phyloP scores from a whole-genome alignment of 2,888 invertebrate genomes.

The Bursaphelenchus okinawaensis region DNA sequence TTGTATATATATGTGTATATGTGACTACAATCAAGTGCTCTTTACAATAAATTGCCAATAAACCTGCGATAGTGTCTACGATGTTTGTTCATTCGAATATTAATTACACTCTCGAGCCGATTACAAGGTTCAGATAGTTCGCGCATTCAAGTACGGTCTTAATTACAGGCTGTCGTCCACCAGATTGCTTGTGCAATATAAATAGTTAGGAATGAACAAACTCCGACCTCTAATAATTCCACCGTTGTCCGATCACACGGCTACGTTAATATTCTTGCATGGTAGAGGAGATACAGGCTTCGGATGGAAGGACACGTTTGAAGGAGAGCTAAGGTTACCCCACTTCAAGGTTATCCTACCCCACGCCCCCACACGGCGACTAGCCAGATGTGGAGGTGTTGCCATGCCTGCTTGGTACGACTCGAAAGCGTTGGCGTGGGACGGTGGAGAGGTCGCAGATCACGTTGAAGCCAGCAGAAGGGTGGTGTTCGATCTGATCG shows the following conservation, averaged over 20 bases:
- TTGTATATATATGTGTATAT: too few relatives aligned
- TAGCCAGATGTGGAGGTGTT: conserved; percentile 40
- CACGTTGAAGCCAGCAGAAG: conserved; percentile 36
- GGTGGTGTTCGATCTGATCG: conserved; percentile 15
- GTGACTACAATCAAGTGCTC: too few relatives aligned
- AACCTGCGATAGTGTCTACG: too few relatives aligned
- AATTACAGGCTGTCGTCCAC: too few relatives aligned
- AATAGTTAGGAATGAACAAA: too few relatives aligned
- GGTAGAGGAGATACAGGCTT: conserved; percentile 51
- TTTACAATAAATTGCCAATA: too few relatives aligned
- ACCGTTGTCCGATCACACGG: conserved; percentile 7
- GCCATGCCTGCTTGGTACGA: conserved; percentile 53
- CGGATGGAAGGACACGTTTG: conserved; percentile 44
- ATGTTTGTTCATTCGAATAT: too few relatives aligned
- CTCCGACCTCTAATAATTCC: conserved; percentile 3
- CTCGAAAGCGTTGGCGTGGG: conserved; percentile 36
- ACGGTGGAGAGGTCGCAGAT: conserved; percentile 37
- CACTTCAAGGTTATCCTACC: conserved; percentile 26
- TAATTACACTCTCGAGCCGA: too few relatives aligned
- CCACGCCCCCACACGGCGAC: conserved; percentile 10
- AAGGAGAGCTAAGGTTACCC: conserved; percentile 15
- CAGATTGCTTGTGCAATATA: too few relatives aligned
- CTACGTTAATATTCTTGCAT: conserved; percentile 43
- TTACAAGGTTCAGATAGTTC: too few relatives aligned
- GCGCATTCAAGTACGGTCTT: too few relatives aligned